Evolutionary conservation across 2,888 invertebrate species (phyloP), one percentile per base, ranked within the genome.

Genomic region (Pachycephus smyrnensis): DNA sequence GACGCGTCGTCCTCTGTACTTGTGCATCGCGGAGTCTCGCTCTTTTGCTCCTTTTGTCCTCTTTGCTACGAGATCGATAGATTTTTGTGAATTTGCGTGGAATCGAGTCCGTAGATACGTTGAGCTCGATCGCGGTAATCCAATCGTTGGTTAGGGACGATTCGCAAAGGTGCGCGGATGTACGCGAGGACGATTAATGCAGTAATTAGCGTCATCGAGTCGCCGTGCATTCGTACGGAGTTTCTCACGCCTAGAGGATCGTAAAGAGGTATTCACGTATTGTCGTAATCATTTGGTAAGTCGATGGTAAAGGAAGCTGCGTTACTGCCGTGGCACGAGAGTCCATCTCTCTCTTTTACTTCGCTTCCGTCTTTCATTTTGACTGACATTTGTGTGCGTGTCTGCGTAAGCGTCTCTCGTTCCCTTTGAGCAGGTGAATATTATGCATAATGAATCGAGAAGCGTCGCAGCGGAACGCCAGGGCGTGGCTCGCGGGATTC

Each of bases 271-370:
- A 85, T 82, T 79, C 80, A 83, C 78, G 80, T 79, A 85, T 86
- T 85, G 86, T 85, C 83, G 83, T 84, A 86, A 86, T 87, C 85
- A 85, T 88, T 86, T 84, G 78, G 82, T 82, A 83, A 84, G 81
- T 78, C 81, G 80, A 79, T 76, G 84, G 81, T 85, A 86, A 87
- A 87, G 81, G 82, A 76, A 36, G 77, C 78, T 77, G 85, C 82
- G 80, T 87, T 86, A 86, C 85, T 85, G 78, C 85, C 78, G 73
- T 73, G 79, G 30, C 30, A 30, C n/a, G 30, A 69, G 69, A 12
- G 3, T 74, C 69, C 77, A 78, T 77, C 76, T 76, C 69, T 80
- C 23, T 68, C 76, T 69, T 40, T 80, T 69, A 74, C 75, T 4
- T 40, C 40, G 69, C 80, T 79, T 78, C 78, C 79, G 79, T 79